These are phyloP conservation scores for Amphipyra tragopoginis DNA, from an alignment of 2,888 invertebrate genomes.

Conservation along the genomic window DNA sequence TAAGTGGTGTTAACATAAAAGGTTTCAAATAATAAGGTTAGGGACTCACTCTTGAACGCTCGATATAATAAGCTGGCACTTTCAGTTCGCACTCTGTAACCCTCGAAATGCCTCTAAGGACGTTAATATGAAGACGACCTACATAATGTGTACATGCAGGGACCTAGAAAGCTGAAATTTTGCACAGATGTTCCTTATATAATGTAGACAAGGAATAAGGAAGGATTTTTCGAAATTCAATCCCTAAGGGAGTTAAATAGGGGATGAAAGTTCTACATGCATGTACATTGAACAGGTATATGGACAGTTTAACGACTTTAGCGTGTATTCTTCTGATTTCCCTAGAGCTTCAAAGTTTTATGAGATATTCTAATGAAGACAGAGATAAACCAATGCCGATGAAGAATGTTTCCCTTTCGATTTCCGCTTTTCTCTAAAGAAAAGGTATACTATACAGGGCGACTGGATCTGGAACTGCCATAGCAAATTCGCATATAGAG, in stretches of 20 bases:
- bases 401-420: slow-evolving; percentile 12
- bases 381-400: slow-evolving; percentile 16
- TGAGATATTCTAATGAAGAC: slow-evolving; percentile 38
- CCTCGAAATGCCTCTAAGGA: no score
- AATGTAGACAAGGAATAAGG: no score
- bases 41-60: not conserved
- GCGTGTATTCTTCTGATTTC: slow-evolving; percentile 32
- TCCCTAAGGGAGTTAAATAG: no score
- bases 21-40: no score
- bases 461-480: no score
- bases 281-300: not conserved
- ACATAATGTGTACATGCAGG: not conserved
- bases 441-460: no score
- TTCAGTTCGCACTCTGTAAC: not conserved
- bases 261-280: not conserved
- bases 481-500: no score
- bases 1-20: no score
- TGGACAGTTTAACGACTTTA: slow-evolving; percentile 12
- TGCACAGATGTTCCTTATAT: not conserved
- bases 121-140: no score
- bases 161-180: no score
- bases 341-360: slow-evolving; percentile 32
- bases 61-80: not conserved
- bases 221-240: no score
- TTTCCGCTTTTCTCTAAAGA: not conserved